These are phyloP conservation scores for Choristoneura rosaceana DNA, from an alignment of 2,888 invertebrate genomes.

Conservation along the genomic window DNA sequence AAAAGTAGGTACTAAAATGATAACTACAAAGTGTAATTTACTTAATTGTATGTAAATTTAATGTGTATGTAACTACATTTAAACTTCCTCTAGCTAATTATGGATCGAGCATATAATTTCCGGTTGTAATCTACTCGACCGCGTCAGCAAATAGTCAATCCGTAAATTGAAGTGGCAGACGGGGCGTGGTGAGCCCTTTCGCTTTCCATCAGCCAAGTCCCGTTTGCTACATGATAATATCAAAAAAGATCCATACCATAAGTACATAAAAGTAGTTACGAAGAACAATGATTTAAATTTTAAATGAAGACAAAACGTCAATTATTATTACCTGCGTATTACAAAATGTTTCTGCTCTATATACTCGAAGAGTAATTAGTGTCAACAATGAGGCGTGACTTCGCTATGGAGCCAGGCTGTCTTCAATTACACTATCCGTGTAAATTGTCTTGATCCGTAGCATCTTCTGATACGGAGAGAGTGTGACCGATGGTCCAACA, in stretches of 20 bases:
- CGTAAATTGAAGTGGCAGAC: conserved; percentile 1
- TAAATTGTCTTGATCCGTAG: conserved; percentile 27
- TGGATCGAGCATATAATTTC: conserved; percentile 15
- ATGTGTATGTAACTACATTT: neutral
- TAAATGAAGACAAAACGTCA: conserved; percentile 22
- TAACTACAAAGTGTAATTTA: neutral
- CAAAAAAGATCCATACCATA: neutral
- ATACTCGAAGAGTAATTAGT: conserved; percentile 40
- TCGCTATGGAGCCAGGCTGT: conserved; percentile 7
- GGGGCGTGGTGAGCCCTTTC: conserved; percentile 35
- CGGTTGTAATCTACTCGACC: conserved; percentile 9
- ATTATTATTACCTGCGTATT: conserved; percentile 25
- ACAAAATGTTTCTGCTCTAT: conserved; percentile 44
- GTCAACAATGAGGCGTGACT: conserved; percentile 42
- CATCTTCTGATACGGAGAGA: conserved; percentile 39
- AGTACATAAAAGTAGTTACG: neutral
- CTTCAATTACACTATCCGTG: conserved; percentile 37
- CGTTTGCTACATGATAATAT: neutral
- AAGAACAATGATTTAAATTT: conserved; percentile 43
- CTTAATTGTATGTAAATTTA: too few species aligned
- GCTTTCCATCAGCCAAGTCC: conserved; percentile 38
- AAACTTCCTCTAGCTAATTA: conserved; percentile 13
- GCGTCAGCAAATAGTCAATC: conserved; percentile 5
- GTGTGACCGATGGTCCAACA: conserved; percentile 38
- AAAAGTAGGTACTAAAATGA: neutral